Conservation (phyloP, 1,140 invertebrate genomes). For the Aphelinus certus region DNA sequence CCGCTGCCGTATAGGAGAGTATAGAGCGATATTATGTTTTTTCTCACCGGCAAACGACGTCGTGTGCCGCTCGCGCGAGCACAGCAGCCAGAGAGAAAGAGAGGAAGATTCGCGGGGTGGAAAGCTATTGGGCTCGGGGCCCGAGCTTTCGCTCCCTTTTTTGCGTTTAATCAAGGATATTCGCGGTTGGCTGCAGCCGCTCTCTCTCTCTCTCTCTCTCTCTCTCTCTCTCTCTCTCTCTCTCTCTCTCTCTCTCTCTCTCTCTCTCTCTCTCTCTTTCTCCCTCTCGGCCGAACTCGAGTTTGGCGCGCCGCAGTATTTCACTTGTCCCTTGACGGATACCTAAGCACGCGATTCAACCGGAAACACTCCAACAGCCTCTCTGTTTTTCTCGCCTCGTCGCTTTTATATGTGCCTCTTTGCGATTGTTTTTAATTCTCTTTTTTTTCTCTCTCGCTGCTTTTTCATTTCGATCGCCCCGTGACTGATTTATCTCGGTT, state of each 20-base stretch:
- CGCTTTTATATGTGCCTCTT: too few relatives aligned
- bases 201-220: conserved; percentile 4
- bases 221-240: background rate
- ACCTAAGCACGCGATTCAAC: background rate
- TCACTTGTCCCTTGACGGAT: conserved; percentile 1
- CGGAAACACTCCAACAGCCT: too few relatives aligned
- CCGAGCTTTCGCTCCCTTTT: conserved; percentile 40
- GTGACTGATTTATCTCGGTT: too few relatives aligned
- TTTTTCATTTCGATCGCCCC: too few relatives aligned
- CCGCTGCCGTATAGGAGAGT: conserved; percentile 11
- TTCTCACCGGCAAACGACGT: background rate
- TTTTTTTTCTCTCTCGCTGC: too few relatives aligned
- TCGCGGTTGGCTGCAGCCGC: conserved; percentile 53
- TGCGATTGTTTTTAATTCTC: too few relatives aligned
- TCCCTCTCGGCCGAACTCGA: background rate
- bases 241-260: background rate
- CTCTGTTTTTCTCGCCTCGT: too few relatives aligned
- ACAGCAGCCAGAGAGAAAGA: background rate
- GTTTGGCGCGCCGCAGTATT: background rate
- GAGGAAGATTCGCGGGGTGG: conserved; percentile 31
- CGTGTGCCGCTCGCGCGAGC: too few relatives aligned
- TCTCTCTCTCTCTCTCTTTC: conserved; percentile 4
- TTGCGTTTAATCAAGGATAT: conserved; percentile 62
- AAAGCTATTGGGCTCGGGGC: conserved; percentile 25
- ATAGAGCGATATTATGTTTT: background rate